Evolutionary conservation across 1,140 invertebrate genomes (phyloP).

Genomic region (Nymphalis io): DNA sequence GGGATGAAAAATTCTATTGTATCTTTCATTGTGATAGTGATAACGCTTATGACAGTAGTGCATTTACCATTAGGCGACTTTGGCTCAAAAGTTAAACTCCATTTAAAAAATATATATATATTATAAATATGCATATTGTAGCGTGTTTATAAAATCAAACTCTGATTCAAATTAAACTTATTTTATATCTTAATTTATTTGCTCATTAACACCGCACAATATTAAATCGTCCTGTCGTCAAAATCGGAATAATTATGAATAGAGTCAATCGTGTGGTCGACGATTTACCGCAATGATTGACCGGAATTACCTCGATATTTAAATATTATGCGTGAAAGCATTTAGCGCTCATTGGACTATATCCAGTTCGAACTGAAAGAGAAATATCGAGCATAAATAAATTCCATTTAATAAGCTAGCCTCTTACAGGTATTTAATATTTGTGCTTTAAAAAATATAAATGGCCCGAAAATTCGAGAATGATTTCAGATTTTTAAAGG

Average conservation of each 20-base stretch:
- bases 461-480: slow-evolving; percentile 4
- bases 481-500: background rate
- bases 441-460: background rate
- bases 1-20: too few species aligned
- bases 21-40: too few species aligned
- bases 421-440: background rate
- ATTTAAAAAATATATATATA: too few species aligned
- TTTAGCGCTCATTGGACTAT: slow-evolving; percentile 13
- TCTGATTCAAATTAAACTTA: too few species aligned
- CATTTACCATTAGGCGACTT: too few species aligned
- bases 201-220: background rate
- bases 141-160: too few species aligned
- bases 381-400: background rate
- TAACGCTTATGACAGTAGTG: too few species aligned
- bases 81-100: too few species aligned
- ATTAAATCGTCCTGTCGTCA: slow-evolving; percentile 20
- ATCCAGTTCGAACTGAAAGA: slow-evolving; percentile 2
- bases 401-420: background rate
- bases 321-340: slow-evolving; percentile 24
- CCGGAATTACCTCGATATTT: slow-evolving; percentile 24
- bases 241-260: slow-evolving; percentile 29
- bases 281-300: slow-evolving; percentile 27
- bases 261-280: slow-evolving; percentile 22
- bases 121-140: too few species aligned
- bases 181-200: background rate